Conservation (phyloP, 2,113 vertebrate species). For the Tricholaema leucomelas region DNA sequence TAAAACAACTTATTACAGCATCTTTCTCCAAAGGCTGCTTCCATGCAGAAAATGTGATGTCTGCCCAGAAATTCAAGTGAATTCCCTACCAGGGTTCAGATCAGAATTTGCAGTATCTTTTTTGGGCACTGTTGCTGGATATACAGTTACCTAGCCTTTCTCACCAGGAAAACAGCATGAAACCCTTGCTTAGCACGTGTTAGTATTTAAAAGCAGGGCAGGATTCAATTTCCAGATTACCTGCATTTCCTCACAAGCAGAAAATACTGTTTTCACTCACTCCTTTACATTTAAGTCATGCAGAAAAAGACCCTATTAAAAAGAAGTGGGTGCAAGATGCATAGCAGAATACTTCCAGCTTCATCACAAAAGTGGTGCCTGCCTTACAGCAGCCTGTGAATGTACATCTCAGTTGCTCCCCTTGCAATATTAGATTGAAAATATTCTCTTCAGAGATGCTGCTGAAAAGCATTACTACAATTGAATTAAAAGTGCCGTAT, state of each 20-base stretch:
- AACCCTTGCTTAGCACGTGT: background rate
- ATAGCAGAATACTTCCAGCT: background rate
- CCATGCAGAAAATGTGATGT: background rate
- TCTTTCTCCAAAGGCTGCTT: background rate
- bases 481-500: background rate
- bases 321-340: fast-evolving
- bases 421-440: background rate
- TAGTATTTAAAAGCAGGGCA: background rate
- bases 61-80: background rate
- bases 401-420: background rate
- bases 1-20: background rate
- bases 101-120: background rate
- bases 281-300: background rate
- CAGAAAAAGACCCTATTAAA: background rate
- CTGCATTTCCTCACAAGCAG: background rate
- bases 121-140: background rate
- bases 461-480: background rate
- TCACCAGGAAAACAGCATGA: fast-evolving
- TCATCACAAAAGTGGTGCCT: background rate
- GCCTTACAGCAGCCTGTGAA: background rate
- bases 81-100: background rate
- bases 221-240: background rate
- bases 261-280: background rate
- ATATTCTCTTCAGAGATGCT: background rate
- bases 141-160: background rate